Conservation (phyloP, 2,113 vertebrate species). For the Cromileptes altivelis region DNA sequence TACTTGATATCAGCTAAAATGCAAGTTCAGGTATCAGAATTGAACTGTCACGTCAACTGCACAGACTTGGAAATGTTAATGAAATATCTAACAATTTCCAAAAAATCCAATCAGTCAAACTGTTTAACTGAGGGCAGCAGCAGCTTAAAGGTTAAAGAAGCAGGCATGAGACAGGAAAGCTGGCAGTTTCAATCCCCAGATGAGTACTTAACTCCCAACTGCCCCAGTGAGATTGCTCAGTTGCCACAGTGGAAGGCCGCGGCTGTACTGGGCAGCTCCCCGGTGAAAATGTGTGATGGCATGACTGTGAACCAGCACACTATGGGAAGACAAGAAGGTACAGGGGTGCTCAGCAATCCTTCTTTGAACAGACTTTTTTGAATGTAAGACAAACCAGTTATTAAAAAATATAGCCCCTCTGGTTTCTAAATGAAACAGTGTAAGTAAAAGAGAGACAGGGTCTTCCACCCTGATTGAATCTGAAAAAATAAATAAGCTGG, state of each 20-base stretch:
- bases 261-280: constrained; percentile 28
- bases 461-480: constrained; percentile 38
- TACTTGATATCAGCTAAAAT: too few relatives aligned
- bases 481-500: constrained; percentile 57
- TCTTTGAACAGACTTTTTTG: constrained; percentile 6
- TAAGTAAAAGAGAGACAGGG: constrained; percentile 20
- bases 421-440: constrained; percentile 19
- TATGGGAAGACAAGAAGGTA: background rate
- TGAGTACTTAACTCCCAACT: constrained; percentile 42
- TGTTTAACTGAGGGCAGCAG: background rate
- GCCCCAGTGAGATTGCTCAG: constrained; percentile 30
- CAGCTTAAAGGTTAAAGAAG: constrained; percentile 15
- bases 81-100: background rate
- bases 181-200: constrained; percentile 26
- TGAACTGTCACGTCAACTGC: background rate
- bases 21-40: too few relatives aligned
- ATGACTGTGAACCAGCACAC: constrained; percentile 13
- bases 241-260: background rate
- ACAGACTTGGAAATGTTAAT: background rate
- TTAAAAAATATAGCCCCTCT: constrained; percentile 13
- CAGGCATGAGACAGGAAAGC: constrained; percentile 18
- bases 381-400: background rate
- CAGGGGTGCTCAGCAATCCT: background rate
- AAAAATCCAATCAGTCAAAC: background rate
- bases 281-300: constrained; percentile 40